Conservation (phyloP, 2,888 invertebrate species). For the Eurois occulta region DNA sequence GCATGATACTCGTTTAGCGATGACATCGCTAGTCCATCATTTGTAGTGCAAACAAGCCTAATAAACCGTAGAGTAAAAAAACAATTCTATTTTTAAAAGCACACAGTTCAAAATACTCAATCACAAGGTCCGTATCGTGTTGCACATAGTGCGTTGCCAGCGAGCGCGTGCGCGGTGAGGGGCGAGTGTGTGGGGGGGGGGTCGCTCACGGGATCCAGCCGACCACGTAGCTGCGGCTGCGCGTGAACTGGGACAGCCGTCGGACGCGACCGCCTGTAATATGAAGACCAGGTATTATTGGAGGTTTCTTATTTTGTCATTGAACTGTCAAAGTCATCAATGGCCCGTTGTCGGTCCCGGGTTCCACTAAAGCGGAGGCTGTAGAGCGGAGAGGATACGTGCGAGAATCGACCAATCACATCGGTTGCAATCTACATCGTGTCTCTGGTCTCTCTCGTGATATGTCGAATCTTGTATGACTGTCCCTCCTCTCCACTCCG, state of each 20-base stretch:
- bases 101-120: conserved; percentile 65
- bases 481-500: background rate
- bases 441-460: background rate
- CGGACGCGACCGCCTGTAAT: conserved; percentile 93
- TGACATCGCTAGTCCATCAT: background rate
- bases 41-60: background rate
- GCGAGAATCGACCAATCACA: background rate
- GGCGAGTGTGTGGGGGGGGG: conserved; percentile 37
- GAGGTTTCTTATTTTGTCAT: background rate
- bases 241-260: conserved; percentile 94
- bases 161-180: conserved; percentile 61
- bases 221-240: conserved; percentile 94
- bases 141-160: conserved; percentile 58
- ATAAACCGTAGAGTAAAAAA: conserved; percentile 3
- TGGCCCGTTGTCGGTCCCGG: background rate
- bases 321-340: background rate
- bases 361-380: background rate
- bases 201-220: conserved; percentile 91
- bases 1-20: background rate
- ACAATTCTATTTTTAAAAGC: conserved; percentile 11
- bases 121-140: conserved; percentile 58
- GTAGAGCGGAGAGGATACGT: background rate
- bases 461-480: background rate
- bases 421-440: background rate
- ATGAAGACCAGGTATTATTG: background rate